Evolutionary conservation across 2,113 vertebrate species (phyloP), one percentile per base, ranked within the genome.

Genomic region (Notarius quadriscutis): DNA sequence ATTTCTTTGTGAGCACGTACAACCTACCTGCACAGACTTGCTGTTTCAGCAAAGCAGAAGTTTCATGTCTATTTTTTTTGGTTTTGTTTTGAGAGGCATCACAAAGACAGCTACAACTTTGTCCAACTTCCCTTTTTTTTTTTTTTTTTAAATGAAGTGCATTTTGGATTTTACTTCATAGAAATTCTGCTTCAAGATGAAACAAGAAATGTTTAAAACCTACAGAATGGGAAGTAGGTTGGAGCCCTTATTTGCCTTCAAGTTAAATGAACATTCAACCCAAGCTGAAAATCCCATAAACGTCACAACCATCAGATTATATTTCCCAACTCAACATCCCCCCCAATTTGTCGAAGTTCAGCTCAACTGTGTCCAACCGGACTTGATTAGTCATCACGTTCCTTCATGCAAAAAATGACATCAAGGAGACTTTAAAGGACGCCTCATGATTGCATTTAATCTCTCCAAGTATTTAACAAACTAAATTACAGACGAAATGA

Each of bases 1-100:
- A 89, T 86, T 89, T 93, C 78, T 72, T 83, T 4, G 25, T 87
- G 90, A 79, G 90, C 93, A 86, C 50, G 91, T 30, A 80, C 72
- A 83, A 11, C 11, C 41, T 41, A 86, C 85, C 18, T 91, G 92
- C 63, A 87, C 81, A 30, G 91, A 89, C 92, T 88, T 30, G 92
- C 30, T 81, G 1, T 1, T 79, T 41, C 6, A 83, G 50, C 86
- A 78, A 87, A 88, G 87, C 89, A 86, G 34, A 87, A 87, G 67
- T 91, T 90, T 89, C 86, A 89, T 90, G 86, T 87, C 25, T 10
- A 7, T 60, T 20, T 60, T 75, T 50, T 25, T 25, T 25, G 7
- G 1, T 30, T 20, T 22, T 34, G 2, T 67, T 87, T 88, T 86
- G 9, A 69, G n/a, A 86, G 22, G 18, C 65, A 58, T 55, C 27